phyloP scores from a whole-genome alignment of 2,797 vertebrate species.

The Rhadinocentrus ornatus region DNA sequence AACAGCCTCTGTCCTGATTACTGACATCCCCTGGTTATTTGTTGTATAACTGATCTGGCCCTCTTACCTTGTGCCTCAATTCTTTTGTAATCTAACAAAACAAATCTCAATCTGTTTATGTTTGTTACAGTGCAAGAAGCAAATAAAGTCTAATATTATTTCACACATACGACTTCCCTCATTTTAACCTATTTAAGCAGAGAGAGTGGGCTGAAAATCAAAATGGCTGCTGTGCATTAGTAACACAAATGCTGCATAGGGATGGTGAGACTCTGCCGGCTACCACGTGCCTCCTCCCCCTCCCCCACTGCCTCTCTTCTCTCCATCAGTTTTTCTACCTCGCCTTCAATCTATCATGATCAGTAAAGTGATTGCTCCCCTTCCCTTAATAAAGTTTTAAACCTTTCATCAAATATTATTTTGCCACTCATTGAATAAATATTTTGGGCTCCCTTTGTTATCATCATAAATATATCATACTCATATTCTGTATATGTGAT shows the following conservation, averaged over 20 bases:
- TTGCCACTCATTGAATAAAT: neutral
- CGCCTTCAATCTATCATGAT: conserved; percentile 31
- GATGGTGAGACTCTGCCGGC: conserved; percentile 63
- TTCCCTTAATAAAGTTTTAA: conserved; percentile 5
- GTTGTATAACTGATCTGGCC: conserved; percentile 31
- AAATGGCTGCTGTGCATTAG: conserved; percentile 78
- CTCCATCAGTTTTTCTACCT: conserved; percentile 53
- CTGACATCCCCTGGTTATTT: conserved; percentile 1
- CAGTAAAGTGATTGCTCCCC: conserved; percentile 1
- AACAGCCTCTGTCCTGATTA: conserved; percentile 42
- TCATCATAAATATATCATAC: neutral
- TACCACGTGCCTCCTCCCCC: conserved; percentile 69
- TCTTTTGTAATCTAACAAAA: neutral
- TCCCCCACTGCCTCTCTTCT: conserved; percentile 71
- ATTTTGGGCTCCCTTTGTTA: neutral
- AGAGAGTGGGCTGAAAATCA: conserved; percentile 67
- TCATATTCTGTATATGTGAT: conserved; percentile 1
- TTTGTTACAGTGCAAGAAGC: neutral
- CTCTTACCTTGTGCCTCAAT: neutral
- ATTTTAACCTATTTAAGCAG: conserved; percentile 23
- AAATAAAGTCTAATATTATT: neutral
- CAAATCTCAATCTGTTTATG: neutral
- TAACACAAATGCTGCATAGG: conserved; percentile 62
- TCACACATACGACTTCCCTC: conserved; percentile 1
- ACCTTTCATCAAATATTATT: neutral